Percentiles rank a stretch among this genome's conserved stretches.
Conservation (phyloP, 2,797 vertebrate species). For the Scleropages formosus region DNA sequence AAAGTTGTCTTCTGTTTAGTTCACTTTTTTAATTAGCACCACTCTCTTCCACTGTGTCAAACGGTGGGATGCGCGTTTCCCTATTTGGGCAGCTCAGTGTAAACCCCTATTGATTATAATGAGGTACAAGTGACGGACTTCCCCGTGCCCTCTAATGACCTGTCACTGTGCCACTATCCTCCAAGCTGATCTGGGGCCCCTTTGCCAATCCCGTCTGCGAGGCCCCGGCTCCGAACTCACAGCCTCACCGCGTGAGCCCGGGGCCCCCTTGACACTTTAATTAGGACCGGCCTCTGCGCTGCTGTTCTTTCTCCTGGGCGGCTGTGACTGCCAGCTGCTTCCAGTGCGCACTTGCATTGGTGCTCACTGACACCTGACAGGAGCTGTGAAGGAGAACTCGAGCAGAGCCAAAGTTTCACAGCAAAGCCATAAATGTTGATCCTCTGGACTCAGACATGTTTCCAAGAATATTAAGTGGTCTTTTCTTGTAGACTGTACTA, state of each 20-base stretch:
- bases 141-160: conserved; percentile 28
- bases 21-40: conserved; percentile 26
- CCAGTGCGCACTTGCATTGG: not conserved
- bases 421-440: not conserved
- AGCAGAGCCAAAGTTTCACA: not conserved
- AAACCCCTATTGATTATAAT: conserved; percentile 34
- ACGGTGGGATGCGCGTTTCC: not conserved
- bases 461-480: not conserved
- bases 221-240: not conserved
- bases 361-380: not conserved
- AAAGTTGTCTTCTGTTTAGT: not conserved
- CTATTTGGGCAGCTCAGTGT: conserved; percentile 8
- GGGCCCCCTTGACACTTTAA: conserved; percentile 25
- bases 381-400: conserved; percentile 6
- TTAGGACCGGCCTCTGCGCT: conserved; percentile 12
- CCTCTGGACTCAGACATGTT: not conserved
- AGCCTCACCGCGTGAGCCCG: conserved; percentile 1
- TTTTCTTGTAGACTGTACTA: too few species aligned
- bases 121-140: conserved; percentile 13
- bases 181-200: not conserved
- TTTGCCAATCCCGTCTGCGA: not conserved
- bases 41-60: conserved; percentile 9
- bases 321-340: too few species aligned
- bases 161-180: conserved; percentile 16
- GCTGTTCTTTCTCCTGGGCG: too few species aligned